A percentile compares a stretch with the other conserved stretches of the same genome.
Evolutionary conservation across 2,888 invertebrate species (phyloP).

Genomic region (Sphinx pinastri): DNA sequence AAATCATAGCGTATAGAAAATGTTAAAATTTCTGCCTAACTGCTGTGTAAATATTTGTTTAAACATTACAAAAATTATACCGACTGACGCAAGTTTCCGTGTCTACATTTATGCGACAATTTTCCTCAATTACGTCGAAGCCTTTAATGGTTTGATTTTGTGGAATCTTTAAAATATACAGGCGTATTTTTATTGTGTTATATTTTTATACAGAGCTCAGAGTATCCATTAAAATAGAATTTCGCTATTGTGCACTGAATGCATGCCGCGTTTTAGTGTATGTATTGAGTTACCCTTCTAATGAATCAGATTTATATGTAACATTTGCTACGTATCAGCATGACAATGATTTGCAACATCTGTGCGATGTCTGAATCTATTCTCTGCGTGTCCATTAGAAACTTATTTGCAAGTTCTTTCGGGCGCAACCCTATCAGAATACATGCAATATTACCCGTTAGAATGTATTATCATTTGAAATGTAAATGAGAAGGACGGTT

Average conservation of each 20-base stretch:
- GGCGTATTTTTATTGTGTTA: neutral
- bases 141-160: slow-evolving; percentile 14
- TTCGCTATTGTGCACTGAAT: neutral
- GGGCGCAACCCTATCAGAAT: neutral
- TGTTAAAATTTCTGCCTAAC: neutral
- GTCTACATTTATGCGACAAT: slow-evolving; percentile 18
- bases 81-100: slow-evolving; percentile 16
- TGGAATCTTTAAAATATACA: slow-evolving; percentile 1
- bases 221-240: neutral
- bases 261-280: neutral
- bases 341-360: slow-evolving; percentile 28
- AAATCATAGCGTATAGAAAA: neutral
- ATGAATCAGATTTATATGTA: slow-evolving; percentile 22
- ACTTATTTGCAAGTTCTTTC: neutral
- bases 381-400: neutral
- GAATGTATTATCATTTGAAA: slow-evolving; percentile 3
- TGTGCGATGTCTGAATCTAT: slow-evolving; percentile 3
- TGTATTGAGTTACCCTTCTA: neutral
- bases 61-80: slow-evolving; percentile 6
- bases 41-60: slow-evolving; percentile 12
- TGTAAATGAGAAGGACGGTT: neutral
- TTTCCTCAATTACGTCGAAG: slow-evolving; percentile 9
- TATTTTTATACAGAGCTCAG: neutral
- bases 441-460: slow-evolving; percentile 6
- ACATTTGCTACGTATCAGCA: slow-evolving; percentile 21